phyloP scores from a whole-genome alignment of 2,888 invertebrate species.

The Phytoseiulus persimilis region DNA sequence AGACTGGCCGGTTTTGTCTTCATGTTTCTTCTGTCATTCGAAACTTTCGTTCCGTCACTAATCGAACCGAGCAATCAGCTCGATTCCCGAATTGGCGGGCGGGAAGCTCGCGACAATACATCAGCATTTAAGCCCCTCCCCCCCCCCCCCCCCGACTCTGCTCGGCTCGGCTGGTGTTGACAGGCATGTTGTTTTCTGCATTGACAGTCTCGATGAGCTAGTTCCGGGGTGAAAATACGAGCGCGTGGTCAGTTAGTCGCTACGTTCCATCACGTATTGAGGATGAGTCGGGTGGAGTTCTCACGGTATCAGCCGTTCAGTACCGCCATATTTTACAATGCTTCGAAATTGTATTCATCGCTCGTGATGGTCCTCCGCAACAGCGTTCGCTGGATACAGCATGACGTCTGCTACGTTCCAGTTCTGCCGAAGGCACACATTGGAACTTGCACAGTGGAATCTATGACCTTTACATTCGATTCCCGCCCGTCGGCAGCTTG shows the following conservation, averaged over 20 bases:
- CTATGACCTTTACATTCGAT: not conserved
- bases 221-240: not conserved
- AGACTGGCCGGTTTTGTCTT: not conserved
- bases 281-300: not conserved
- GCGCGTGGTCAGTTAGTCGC: not conserved
- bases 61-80: not conserved
- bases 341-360: not conserved
- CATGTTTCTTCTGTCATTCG: not conserved
- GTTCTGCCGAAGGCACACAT: not conserved
- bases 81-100: not conserved
- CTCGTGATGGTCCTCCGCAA: not conserved
- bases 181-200: not conserved
- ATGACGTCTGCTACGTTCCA: not conserved
- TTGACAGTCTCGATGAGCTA: not conserved
- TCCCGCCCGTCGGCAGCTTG: not conserved
- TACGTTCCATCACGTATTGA: not conserved
- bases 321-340: not conserved
- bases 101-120: not conserved
- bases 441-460: not conserved
- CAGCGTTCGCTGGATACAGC: not conserved
- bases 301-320: not conserved
- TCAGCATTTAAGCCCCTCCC: too few relatives aligned
- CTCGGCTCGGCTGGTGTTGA: not conserved
- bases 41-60: not conserved
- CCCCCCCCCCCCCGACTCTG: too few relatives aligned